Conservation (phyloP, 1,140 invertebrate species). For the Drosophila carrolli region DNA sequence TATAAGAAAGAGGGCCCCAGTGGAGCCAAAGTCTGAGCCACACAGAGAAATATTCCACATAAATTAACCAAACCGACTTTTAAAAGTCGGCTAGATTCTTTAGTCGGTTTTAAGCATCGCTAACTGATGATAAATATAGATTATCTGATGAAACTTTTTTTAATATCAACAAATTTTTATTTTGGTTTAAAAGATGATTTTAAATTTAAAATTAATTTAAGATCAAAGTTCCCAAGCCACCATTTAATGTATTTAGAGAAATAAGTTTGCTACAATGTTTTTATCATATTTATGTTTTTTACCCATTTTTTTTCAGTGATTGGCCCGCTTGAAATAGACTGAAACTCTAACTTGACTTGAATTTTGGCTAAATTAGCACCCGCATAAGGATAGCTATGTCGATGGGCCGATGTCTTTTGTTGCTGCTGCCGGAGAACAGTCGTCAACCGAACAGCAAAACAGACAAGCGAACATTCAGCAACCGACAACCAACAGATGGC, state of each 20-base stretch:
- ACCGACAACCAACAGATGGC: constrained; percentile 62
- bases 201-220: too few relatives aligned
- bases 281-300: too few relatives aligned
- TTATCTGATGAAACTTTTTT: too few relatives aligned
- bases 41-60: background rate
- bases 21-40: background rate
- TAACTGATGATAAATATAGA: too few relatives aligned
- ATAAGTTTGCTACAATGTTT: too few relatives aligned
- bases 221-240: too few relatives aligned
- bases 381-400: constrained; percentile 46
- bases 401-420: constrained; percentile 39
- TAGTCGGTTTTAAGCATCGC: too few relatives aligned
- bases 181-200: too few relatives aligned
- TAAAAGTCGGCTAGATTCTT: too few relatives aligned
- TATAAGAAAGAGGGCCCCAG: constrained; percentile 27
- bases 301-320: background rate
- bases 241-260: too few relatives aligned
- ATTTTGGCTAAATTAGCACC: constrained; percentile 57
- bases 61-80: background rate
- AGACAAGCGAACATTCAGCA: constrained; percentile 19
- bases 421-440: constrained; percentile 23
- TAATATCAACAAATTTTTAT: too few relatives aligned
- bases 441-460: constrained; percentile 8
- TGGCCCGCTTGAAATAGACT: constrained; percentile 6
- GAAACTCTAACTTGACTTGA: constrained; percentile 24